Evolutionary conservation across 1,140 invertebrate species (phyloP).

Genomic region (Agrilus planipennis): DNA sequence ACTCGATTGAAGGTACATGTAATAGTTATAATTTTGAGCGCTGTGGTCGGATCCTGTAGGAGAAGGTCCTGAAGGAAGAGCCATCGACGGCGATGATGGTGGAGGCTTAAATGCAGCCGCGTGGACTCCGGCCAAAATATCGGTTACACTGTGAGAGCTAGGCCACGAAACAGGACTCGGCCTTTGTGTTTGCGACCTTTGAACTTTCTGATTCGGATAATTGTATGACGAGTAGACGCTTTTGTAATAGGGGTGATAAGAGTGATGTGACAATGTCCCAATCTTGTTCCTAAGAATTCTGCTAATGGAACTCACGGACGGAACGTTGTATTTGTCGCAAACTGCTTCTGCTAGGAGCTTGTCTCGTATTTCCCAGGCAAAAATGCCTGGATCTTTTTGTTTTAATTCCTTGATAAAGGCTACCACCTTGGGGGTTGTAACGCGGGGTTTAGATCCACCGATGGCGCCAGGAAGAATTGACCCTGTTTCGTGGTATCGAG

Average conservation of each 20-base stretch:
- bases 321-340: constrained; percentile 92
- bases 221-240: constrained; percentile 43
- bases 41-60: constrained; percentile 19
- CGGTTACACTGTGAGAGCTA: constrained; percentile 55
- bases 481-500: constrained; percentile 73
- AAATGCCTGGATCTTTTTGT: constrained; percentile 89
- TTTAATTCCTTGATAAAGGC: constrained; percentile 90
- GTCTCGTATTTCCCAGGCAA: constrained; percentile 83
- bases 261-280: constrained; percentile 31
- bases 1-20: constrained; percentile 48
- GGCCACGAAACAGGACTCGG: constrained; percentile 32
- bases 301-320: constrained; percentile 84
- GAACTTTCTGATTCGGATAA: constrained; percentile 31
- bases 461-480: constrained; percentile 87
- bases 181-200: constrained; percentile 29
- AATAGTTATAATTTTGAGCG: constrained; percentile 58
- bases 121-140: constrained; percentile 47
- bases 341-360: constrained; percentile 75
- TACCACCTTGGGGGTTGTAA: constrained; percentile 92
- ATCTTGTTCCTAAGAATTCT: constrained; percentile 39
- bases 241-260: constrained; percentile 39
- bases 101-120: constrained; percentile 25
- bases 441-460: constrained; percentile 78
- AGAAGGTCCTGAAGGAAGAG: constrained; percentile 13
- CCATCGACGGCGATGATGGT: constrained; percentile 13